phyloP scores from a whole-genome alignment of 2,113 vertebrate species.

The Hassar affinis region DNA sequence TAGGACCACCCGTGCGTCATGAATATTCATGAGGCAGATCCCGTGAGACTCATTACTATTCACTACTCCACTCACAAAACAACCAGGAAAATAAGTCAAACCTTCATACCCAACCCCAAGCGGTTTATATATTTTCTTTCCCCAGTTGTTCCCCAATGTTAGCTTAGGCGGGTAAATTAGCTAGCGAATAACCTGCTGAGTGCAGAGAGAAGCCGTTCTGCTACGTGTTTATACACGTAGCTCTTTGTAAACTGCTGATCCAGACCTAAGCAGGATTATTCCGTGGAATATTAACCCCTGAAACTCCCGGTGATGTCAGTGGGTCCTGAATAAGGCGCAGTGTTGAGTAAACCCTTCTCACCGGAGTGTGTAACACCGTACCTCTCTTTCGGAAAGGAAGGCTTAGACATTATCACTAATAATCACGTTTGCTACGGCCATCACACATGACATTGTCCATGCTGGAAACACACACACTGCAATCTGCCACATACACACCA shows the following conservation, averaged over 20 bases:
- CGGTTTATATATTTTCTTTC: not conserved
- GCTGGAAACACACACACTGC: not conserved
- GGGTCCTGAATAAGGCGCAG: not conserved
- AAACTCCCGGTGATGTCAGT: not conserved
- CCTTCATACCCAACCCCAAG: not conserved
- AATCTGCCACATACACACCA: not conserved
- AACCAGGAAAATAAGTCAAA: not conserved
- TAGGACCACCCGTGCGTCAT: not conserved
- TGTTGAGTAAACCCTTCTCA: not conserved
- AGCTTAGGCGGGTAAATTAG: not conserved
- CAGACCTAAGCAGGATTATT: not conserved
- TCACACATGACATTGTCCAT: conserved; percentile 1
- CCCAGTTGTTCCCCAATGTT: not conserved
- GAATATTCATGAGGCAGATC: conserved; percentile 12
- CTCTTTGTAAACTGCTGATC: not conserved
- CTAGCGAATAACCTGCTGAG: not conserved
- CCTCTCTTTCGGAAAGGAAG: conserved; percentile 10
- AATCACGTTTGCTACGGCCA: conserved; percentile 11
- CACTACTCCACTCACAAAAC: not conserved
- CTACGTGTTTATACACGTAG: not conserved
- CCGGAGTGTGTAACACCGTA: not conserved
- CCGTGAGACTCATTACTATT: conserved; percentile 9
- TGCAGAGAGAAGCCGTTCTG: not conserved
- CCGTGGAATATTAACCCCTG: not conserved
- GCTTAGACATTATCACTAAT: not conserved